A percentile compares a stretch with the other conserved stretches of the same genome.
phyloP scores from a whole-genome alignment of 2,888 invertebrate species.

The Encarsia formosa region DNA sequence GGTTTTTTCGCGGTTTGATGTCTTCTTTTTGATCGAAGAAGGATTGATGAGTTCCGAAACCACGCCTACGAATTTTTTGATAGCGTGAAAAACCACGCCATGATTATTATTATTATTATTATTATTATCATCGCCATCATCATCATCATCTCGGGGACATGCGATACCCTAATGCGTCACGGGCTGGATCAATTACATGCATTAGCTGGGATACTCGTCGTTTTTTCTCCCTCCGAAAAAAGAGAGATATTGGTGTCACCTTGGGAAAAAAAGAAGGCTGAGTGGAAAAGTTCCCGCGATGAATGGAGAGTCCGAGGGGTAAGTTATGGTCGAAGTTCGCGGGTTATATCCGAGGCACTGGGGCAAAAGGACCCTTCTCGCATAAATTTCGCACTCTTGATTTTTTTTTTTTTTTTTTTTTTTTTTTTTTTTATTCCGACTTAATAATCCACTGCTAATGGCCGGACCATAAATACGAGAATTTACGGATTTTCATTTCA shows the following conservation, averaged over 20 bases:
- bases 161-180: slow-evolving; percentile 41
- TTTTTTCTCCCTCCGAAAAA: slow-evolving; percentile 30
- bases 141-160: slow-evolving; percentile 13
- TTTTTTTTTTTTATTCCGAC: too few species aligned
- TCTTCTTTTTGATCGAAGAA: slow-evolving; percentile 16
- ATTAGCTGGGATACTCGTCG: slow-evolving; percentile 36
- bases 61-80: too few species aligned
- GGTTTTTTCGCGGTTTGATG: slow-evolving; percentile 9
- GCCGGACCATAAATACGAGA: too few species aligned
- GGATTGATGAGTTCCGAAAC: too few species aligned
- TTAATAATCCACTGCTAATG: too few species aligned
- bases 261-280: not conserved
- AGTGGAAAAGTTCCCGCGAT: slow-evolving; percentile 23
- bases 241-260: slow-evolving; percentile 29
- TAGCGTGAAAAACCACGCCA: slow-evolving; percentile 23
- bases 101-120: too few species aligned
- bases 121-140: too few species aligned
- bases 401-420: too few species aligned
- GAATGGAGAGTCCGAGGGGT: slow-evolving; percentile 35
- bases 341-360: slow-evolving; percentile 7
- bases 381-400: too few species aligned
- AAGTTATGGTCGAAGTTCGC: slow-evolving; percentile 35
- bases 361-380: slow-evolving; percentile 7
- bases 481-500: too few species aligned
- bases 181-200: slow-evolving; percentile 51